Percentiles rank a stretch among this genome's conserved stretches.
These are phyloP conservation scores for Cryptus armator DNA, from an alignment of 2,888 invertebrate genomes.

Conservation along the genomic window DNA sequence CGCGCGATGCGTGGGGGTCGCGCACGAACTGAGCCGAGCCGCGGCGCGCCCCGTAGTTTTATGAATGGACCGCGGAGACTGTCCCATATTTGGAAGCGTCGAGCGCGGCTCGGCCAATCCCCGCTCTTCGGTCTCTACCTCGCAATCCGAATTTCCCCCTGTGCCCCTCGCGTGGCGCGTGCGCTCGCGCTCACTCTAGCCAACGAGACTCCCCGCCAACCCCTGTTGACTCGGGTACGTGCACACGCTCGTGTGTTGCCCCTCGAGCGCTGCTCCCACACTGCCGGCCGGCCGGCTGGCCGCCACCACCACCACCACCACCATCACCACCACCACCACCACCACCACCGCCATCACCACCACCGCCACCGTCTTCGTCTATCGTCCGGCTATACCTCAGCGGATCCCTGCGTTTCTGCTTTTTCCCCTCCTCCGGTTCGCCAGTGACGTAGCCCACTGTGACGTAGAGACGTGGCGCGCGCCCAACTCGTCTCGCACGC, in stretches of 20 bases:
- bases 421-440: conserved; percentile 74
- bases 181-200: conserved; percentile 54
- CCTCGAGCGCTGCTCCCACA: conserved; percentile 65
- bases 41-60: conserved; percentile 91
- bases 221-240: conserved; percentile 45
- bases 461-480: conserved; percentile 80
- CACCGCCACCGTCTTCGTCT: conserved; percentile 74
- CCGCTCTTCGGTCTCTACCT: conserved; percentile 78
- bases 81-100: conserved; percentile 94
- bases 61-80: conserved; percentile 92
- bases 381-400: conserved; percentile 80
- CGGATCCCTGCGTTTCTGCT: conserved; percentile 67
- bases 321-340: conserved; percentile 79
- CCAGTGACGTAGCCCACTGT: conserved; percentile 80
- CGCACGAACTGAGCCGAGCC: conserved; percentile 87
- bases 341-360: conserved; percentile 85
- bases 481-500: conserved; percentile 72
- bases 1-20: conserved; percentile 85
- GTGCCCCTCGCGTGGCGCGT: conserved; percentile 66
- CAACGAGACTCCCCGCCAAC: not conserved
- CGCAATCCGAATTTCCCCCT: conserved; percentile 65
- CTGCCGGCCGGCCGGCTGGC: conserved; percentile 60
- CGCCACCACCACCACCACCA: conserved; percentile 72
- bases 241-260: conserved; percentile 66
- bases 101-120: conserved; percentile 87